Evolutionary conservation across 2,888 invertebrate genomes (phyloP), one percentile per base, ranked within the genome.

Genomic region (Cheilosia vernalis): DNA sequence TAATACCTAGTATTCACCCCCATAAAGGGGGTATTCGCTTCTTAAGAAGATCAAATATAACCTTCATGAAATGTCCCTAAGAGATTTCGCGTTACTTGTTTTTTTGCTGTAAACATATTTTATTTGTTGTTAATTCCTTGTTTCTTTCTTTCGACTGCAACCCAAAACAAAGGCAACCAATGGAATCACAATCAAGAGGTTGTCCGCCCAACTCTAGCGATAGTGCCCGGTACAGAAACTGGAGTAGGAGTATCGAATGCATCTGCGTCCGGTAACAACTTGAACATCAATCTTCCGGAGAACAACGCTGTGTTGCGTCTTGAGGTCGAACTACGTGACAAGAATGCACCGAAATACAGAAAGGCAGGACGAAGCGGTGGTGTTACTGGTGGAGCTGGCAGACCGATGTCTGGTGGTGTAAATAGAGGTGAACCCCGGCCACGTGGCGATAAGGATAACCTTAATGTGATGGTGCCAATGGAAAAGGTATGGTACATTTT

Each of bases 401-500:
- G 93, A 93, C 80, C 84, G 93, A 51, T 51, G 44, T 58, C 70
- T 27, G 70, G 60, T 49, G 88, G 85, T 19, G 88, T 82, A 17
- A 74, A 55, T 15, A 76, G 60, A 56, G 70, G 72, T 42, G 63
- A 61, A 61, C 81, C 61, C 27, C 67, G 55, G 56, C 72, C 72
- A 77, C 66, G 66, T 67, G 76, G 64, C n/a, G 81, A 81, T 87
- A 93, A 93, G 80, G 90, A 91, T 79, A 93, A 93, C 88, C 90
- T 91, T 87, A 93, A 93, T 87, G 93, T 94, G 74, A 93, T 94
- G 87, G 93, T 95, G 81, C 94, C 95, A 24, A 94, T 95, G 94
- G 95, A 95, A 92, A 95, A 93, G 92, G 92, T 92, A 89, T 88
- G 89, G 4, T 74, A 13, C 19, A 37, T 56, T 58, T 64, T 79